Base-by-base conservation (phyloP, 1,140 invertebrate species). In the Drosophila dunni region DNA sequence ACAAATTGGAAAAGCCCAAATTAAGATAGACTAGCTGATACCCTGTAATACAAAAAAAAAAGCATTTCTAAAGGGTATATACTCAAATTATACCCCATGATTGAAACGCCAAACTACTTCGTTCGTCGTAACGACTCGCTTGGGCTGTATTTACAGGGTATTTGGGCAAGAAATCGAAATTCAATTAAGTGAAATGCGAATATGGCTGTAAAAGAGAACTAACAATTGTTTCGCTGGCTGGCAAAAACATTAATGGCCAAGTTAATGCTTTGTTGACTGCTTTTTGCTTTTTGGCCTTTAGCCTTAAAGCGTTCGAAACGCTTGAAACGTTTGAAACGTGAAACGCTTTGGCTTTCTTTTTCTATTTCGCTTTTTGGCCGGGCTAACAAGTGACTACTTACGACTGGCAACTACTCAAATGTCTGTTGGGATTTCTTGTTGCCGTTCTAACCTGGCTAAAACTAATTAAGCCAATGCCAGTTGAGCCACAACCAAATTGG, bases 381-480 rank as follows among this genome's bases (percentile, higher is more conserved):
- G 38, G 50, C 62, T 10, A 44, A 36, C 24, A 36, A 40, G 17
- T 20, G 17, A 46, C 24, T 29, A 29, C 24, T 29, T 29, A 29
- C 24, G 24, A 29, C 24, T 1, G 0, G 29, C 45, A 29, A 45
- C 68, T 20, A 58, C 58, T 70, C 50, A 71, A 75, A 70, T 75
- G 72, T 64, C 72, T 64, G 58, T 64, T 58, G 48, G 67, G 38
- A 56, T 69, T 74, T 62, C 50, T 44, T 33, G 29, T 40, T 63
- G 46, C 1, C 7, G 51, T 42, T 46, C 29, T 15, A 29, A 36
- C 13, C 53, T 29, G 46, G 44, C 38, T 44, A 38, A 70, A 63
- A 58, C 67, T 64, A 51, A 70, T 71, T 74, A 69, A 69, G 67
- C 45, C 71, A 73, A 73, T 40, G 62, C 10, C 54, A 33, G 51